A percentile compares a stretch with the other conserved stretches of the same genome.
Evolutionary conservation across 2,113 vertebrate genomes (phyloP).

Genomic region (Sinosuthora webbiana): DNA sequence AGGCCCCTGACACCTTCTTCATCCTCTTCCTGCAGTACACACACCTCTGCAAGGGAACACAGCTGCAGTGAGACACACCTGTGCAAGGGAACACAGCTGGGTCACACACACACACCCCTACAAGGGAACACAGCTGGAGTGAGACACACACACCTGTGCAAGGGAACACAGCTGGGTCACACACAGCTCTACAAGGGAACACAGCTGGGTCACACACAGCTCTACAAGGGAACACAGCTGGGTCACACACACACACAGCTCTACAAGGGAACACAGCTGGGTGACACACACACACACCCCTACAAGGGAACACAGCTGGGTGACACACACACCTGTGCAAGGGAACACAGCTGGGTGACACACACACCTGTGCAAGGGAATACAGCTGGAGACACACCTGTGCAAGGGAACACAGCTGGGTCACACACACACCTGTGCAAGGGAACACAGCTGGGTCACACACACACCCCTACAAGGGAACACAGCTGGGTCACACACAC

Average conservation of each 20-base stretch:
- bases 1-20: slow-evolving; percentile 83
- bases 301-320: neutral
- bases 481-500: slow-evolving; percentile 63
- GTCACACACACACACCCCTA: slow-evolving; percentile 86
- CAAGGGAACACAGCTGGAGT: too few relatives aligned
- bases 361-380: slow-evolving; percentile 65
- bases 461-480: slow-evolving; percentile 69
- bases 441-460: neutral
- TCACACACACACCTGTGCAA: slow-evolving; percentile 78
- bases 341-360: neutral
- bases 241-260: slow-evolving; percentile 81
- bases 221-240: slow-evolving; percentile 62
- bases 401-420: neutral
- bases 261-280: slow-evolving; percentile 56
- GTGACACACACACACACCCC: slow-evolving; percentile 78
- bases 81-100: slow-evolving; percentile 43
- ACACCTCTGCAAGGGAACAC: slow-evolving; percentile 79
- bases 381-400: slow-evolving; percentile 55
- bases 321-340: slow-evolving; percentile 85
- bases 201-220: slow-evolving; percentile 60
- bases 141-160: slow-evolving; percentile 81
- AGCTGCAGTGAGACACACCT: slow-evolving; percentile 70
- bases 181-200: slow-evolving; percentile 80
- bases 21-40: slow-evolving; percentile 87
- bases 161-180: neutral